Percentiles rank a stretch among this genome's conserved stretches.
phyloP scores from a whole-genome alignment of 2,113 vertebrate genomes.

The Baryphthengus martii region DNA sequence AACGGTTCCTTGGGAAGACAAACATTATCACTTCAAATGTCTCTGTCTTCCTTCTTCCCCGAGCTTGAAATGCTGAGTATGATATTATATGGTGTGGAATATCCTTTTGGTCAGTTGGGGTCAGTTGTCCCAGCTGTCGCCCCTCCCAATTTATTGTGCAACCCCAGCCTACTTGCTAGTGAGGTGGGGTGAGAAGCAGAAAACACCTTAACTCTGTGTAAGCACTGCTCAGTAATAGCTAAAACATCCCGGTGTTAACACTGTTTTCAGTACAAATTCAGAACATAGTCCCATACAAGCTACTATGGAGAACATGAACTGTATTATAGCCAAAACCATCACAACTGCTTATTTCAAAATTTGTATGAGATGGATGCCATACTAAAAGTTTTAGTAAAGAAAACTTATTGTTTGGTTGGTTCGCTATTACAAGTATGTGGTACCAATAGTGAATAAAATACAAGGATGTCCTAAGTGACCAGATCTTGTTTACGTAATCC shows the following conservation, averaged over 20 bases:
- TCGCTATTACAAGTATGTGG: neutral
- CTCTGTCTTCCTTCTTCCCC: neutral
- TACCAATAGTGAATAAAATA: neutral
- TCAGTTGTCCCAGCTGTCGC: neutral
- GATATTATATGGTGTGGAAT: neutral
- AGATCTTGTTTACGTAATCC: neutral
- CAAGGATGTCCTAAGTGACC: neutral
- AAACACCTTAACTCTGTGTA: neutral
- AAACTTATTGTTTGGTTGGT: neutral
- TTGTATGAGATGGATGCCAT: neutral
- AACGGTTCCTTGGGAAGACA: neutral
- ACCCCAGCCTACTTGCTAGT: neutral
- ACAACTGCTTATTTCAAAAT: neutral
- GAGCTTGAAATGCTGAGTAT: neutral
- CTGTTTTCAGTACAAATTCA: neutral
- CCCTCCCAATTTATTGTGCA: neutral
- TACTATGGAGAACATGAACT: neutral
- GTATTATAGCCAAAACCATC: neutral
- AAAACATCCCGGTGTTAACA: neutral
- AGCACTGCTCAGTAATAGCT: neutral
- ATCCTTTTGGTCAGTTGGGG: neutral
- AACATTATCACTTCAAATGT: neutral
- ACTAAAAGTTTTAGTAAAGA: neutral
- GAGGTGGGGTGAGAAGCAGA: neutral
- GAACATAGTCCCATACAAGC: neutral